Evolutionary conservation across 2,888 invertebrate genomes (phyloP).

Genomic region (Cancer borealis): DNA sequence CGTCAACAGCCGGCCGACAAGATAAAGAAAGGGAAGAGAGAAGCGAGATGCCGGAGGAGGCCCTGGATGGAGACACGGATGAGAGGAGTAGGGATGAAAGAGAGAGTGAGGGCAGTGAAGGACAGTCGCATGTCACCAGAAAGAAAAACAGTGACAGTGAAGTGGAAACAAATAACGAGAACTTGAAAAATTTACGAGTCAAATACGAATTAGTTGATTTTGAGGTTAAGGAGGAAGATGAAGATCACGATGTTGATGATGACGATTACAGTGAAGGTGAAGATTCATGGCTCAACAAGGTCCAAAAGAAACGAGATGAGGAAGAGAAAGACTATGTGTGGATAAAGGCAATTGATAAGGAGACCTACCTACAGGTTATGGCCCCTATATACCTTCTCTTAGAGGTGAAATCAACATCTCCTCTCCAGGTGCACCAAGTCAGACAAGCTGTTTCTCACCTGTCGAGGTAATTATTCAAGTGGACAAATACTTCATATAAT

Average conservation of each 20-base stretch:
- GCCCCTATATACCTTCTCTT: background rate
- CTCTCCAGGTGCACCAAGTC: background rate
- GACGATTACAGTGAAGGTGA: background rate
- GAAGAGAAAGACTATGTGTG: conserved; percentile 32
- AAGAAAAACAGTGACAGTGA: background rate
- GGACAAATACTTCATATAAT: background rate
- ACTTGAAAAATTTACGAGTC: background rate
- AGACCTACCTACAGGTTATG: background rate
- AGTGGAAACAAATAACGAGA: background rate
- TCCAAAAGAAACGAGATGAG: background rate
- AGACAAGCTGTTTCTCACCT: background rate
- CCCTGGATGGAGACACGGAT: background rate
- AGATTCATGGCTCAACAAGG: background rate
- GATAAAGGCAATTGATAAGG: background rate
- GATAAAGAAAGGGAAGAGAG: background rate
- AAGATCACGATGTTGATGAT: background rate
- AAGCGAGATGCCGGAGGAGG: background rate
- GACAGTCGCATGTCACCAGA: background rate
- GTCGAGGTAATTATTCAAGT: background rate
- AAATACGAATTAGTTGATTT: background rate
- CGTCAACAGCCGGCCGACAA: background rate
- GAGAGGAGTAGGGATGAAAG: background rate
- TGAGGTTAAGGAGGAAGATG: background rate
- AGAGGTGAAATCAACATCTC: background rate
- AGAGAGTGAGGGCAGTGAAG: background rate